Conservation (phyloP, 2,113 vertebrate species). For the Myrmecophaga tridactyla region DNA sequence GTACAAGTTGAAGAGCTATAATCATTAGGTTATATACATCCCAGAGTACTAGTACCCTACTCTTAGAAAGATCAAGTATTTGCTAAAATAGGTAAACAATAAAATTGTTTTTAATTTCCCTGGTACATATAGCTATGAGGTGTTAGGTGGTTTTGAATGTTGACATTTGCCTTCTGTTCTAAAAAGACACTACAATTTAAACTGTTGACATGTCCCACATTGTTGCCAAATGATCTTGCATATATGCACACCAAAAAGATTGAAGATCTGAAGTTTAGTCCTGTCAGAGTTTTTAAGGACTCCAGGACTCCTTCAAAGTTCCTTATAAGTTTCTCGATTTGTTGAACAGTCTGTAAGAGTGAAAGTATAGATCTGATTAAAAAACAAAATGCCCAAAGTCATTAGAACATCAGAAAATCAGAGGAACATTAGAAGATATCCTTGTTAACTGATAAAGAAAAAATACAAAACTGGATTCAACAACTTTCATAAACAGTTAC, state of each 20-base stretch:
- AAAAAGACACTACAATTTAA: conserved; percentile 35
- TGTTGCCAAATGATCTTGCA: not conserved
- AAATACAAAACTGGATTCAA: not conserved
- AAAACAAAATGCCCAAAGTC: not conserved
- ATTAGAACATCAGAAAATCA: not conserved
- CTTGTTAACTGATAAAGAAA: not conserved
- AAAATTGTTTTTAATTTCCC: not conserved
- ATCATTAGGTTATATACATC: not conserved
- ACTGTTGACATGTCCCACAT: not conserved
- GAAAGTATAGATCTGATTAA: not conserved
- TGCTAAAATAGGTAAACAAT: conserved; percentile 20
- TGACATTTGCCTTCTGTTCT: conserved; percentile 26
- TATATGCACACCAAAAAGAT: not conserved
- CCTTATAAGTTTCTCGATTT: too few species aligned
- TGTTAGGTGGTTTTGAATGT: not conserved
- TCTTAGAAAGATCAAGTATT: conserved; percentile 8
- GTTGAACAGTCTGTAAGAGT: not conserved
- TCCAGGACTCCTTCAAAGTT: too few species aligned
- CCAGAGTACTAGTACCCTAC: not conserved
- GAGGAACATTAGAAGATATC: not conserved
- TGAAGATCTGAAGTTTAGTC: too few species aligned
- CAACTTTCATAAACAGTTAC: not conserved
- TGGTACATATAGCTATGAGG: not conserved
- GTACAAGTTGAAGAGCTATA: not conserved
- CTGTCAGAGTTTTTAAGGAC: not conserved